Percentiles rank a stretch among this genome's conserved stretches.
Conservation (phyloP, 2,797 vertebrate genomes). For the Dipus sagitta region DNA sequence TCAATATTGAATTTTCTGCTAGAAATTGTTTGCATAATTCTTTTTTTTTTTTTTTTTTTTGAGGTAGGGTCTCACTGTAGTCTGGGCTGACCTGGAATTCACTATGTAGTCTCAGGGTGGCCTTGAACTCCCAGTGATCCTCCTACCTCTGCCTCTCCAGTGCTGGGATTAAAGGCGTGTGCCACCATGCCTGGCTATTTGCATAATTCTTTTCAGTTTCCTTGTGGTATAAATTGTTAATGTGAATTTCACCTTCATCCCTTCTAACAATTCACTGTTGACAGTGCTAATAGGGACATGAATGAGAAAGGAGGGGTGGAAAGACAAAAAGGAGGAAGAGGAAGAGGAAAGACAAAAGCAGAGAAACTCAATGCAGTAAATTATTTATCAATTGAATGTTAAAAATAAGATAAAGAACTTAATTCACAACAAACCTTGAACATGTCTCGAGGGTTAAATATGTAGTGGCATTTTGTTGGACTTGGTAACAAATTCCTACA, state of each 20-base stretch:
- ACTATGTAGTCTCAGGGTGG: too few relatives aligned
- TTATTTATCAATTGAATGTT: not conserved
- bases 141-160: too few relatives aligned
- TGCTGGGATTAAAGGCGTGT: too few relatives aligned
- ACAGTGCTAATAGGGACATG: not conserved
- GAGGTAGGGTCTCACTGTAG: too few relatives aligned
- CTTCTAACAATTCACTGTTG: not conserved
- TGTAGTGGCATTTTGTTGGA: constrained; percentile 87
- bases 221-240: not conserved
- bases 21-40: not conserved
- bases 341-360: not conserved
- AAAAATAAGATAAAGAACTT: not conserved
- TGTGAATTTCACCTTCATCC: not conserved
- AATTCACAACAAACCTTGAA: constrained; percentile 84
- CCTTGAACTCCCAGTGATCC: too few relatives aligned
- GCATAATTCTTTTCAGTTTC: not conserved
- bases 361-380: not conserved
- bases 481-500: constrained; percentile 84
- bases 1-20: not conserved
- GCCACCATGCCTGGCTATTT: too few relatives aligned
- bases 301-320: not conserved
- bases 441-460: constrained; percentile 86
- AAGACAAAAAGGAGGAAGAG: not conserved
- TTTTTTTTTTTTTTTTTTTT: not conserved
- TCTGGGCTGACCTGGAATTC: too few relatives aligned